Evolutionary conservation across 1,140 invertebrate genomes (phyloP).

Genomic region (Marisa cornuarietis): DNA sequence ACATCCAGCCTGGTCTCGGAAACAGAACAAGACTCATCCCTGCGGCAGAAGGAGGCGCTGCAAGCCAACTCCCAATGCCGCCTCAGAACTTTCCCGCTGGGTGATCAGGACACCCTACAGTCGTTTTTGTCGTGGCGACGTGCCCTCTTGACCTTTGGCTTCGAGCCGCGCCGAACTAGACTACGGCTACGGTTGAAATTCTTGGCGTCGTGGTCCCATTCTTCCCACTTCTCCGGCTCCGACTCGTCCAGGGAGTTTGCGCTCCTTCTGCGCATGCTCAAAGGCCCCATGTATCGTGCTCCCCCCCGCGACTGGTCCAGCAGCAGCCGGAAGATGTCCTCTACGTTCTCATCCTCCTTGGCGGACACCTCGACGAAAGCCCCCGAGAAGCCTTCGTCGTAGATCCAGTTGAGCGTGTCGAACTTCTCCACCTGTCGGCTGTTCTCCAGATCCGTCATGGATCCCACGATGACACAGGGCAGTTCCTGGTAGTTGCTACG

Average conservation of each 20-base stretch:
- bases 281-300: conserved; percentile 26
- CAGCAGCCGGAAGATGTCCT: conserved; percentile 54
- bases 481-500: conserved; percentile 81
- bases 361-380: conserved; percentile 60
- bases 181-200: conserved; percentile 55
- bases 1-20: too few relatives aligned
- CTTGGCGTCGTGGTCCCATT: conserved; percentile 41
- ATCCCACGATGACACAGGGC: conserved; percentile 86
- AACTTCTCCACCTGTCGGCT: conserved; percentile 56
- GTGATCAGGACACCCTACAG: conserved; percentile 48
- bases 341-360: conserved; percentile 53
- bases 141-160: conserved; percentile 50
- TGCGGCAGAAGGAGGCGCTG: not conserved
- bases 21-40: not conserved
- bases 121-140: conserved; percentile 44
- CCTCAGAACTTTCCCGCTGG: not conserved
- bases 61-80: not conserved
- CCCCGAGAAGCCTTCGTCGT: conserved; percentile 48
- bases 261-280: conserved; percentile 45
- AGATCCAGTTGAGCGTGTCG: conserved; percentile 60
- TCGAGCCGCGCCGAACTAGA: conserved; percentile 55
- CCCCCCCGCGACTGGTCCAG: conserved; percentile 47
- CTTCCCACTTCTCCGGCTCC: conserved; percentile 37
- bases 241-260: conserved; percentile 51
- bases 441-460: conserved; percentile 78